Evolutionary conservation across 2,797 vertebrate species (phyloP).

Genomic region (Denticeps clupeoides): DNA sequence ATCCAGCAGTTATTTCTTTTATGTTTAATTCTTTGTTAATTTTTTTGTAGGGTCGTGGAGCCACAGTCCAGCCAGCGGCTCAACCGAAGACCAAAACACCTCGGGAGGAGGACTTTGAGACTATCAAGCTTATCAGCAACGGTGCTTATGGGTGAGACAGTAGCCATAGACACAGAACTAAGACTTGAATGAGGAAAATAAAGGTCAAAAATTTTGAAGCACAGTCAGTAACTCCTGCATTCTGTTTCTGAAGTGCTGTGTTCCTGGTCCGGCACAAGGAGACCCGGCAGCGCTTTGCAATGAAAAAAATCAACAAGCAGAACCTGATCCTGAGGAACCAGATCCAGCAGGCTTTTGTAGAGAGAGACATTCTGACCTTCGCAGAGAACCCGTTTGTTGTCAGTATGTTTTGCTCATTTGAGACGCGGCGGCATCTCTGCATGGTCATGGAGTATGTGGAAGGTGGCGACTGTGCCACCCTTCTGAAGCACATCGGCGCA

Average conservation of each 20-base stretch:
- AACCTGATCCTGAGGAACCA: constrained; percentile 93
- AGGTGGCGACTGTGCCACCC: constrained; percentile 90
- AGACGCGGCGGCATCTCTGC: constrained; percentile 86
- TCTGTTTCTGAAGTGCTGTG: constrained; percentile 62
- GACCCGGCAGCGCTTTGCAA: constrained; percentile 89
- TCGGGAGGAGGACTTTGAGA: constrained; percentile 89
- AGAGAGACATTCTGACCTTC: constrained; percentile 89
- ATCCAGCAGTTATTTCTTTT: too few relatives aligned
- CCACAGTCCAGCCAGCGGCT: constrained; percentile 51
- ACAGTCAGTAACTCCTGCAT: too few relatives aligned
- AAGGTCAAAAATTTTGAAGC: too few relatives aligned
- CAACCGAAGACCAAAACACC: constrained; percentile 68
- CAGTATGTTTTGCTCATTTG: constrained; percentile 96
- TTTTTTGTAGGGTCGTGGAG: constrained; percentile 59
- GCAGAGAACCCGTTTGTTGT: constrained; percentile 95
- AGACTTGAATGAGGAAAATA: neutral
- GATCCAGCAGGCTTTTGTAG: constrained; percentile 95
- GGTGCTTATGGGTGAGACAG: constrained; percentile 83
- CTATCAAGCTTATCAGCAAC: constrained; percentile 93
- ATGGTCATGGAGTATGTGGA: constrained; percentile 99
- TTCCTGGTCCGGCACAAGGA: constrained; percentile 86
- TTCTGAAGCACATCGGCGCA: constrained; percentile 90
- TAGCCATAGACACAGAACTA: neutral
- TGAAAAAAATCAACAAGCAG: constrained; percentile 99
- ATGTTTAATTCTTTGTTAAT: too few relatives aligned